Conservation (phyloP, 92 coral and sea anemone species). For the Bergia sp. region DNA sequence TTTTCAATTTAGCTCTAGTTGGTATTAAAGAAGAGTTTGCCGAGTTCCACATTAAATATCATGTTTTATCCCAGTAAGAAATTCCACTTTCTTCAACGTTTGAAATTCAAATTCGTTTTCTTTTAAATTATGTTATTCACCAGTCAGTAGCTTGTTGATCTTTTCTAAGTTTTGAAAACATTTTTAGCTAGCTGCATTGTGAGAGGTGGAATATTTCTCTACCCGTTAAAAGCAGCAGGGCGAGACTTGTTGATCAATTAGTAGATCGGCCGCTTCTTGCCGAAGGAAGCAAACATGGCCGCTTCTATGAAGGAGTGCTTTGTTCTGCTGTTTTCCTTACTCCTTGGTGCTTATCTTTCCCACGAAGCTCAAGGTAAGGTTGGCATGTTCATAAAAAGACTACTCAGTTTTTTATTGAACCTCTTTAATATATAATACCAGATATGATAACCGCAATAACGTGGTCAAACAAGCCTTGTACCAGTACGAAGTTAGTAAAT, state of each 20-base stretch:
- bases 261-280: constrained; percentile 47
- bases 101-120: background rate
- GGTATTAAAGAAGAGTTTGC: no score
- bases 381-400: background rate
- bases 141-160: background rate
- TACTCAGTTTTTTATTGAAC: background rate
- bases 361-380: constrained; percentile 25
- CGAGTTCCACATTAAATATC: no score
- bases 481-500: background rate
- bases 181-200: background rate
- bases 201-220: constrained; percentile 2
- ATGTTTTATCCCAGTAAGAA: no score
- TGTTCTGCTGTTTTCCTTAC: constrained; percentile 6
- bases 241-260: constrained; percentile 1
- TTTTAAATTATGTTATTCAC: background rate
- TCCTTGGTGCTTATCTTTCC: constrained; percentile 17
- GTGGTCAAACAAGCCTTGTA: background rate
- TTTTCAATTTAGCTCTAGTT: no score
- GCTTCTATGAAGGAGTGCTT: constrained; percentile 25
- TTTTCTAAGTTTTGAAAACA: constrained; percentile 10
- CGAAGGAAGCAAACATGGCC: constrained; percentile 44
- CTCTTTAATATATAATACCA: background rate
- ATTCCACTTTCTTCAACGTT: no score
- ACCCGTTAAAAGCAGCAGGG: background rate
- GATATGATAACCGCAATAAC: no score